These are phyloP conservation scores for Hyperoplus lanceolatus DNA, from an alignment of 2,797 vertebrate species.

Conservation along the genomic window DNA sequence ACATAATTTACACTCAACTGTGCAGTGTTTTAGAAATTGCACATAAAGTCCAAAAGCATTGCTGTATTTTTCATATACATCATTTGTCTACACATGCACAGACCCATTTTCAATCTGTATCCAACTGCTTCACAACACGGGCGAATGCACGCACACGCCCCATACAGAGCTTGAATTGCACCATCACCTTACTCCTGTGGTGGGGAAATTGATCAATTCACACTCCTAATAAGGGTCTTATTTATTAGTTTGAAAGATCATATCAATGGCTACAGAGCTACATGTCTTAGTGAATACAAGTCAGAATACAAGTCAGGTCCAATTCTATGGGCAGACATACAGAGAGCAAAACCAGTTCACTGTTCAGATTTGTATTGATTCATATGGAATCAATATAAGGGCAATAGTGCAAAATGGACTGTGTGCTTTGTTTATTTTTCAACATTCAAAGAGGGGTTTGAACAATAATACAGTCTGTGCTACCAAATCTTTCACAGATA, in stretches of 20 bases:
- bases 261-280: conserved; percentile 50
- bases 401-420: conserved; percentile 24
- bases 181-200: conserved; percentile 66
- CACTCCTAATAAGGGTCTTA: conserved; percentile 70
- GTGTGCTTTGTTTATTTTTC: conserved; percentile 33
- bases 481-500: conserved; percentile 40
- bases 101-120: conserved; percentile 4
- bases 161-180: conserved; percentile 63
- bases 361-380: conserved; percentile 74
- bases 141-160: conserved; percentile 57
- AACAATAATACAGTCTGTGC: conserved; percentile 15
- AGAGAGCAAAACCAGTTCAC: conserved; percentile 40
- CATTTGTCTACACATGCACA: conserved; percentile 24
- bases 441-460: conserved; percentile 40
- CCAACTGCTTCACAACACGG: conserved; percentile 18
- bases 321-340: conserved; percentile 52
- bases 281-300: conserved; percentile 63
- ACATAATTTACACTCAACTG: conserved; percentile 30
- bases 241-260: conserved; percentile 65
- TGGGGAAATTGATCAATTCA: conserved; percentile 77
- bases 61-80: conserved; percentile 11
- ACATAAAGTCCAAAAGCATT: conserved; percentile 3
- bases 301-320: conserved; percentile 22
- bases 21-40: conserved; percentile 29
- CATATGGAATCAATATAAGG: conserved; percentile 55